phyloP scores from a whole-genome alignment of 2,113 vertebrate species.

The Miniopterus natalensis region DNA sequence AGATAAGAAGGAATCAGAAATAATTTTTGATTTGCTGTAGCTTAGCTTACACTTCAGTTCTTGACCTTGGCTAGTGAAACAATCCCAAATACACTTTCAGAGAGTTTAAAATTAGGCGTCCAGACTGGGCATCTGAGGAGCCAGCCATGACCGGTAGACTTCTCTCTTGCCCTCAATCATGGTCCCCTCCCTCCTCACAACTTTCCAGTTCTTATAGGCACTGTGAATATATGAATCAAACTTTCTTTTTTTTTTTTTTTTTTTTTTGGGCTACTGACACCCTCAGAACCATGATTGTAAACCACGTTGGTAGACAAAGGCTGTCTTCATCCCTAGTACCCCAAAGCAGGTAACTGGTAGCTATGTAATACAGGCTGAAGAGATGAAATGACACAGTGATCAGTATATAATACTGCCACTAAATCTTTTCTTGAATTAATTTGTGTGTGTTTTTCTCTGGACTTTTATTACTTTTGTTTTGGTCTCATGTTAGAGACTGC shows the following conservation, averaged over 20 bases:
- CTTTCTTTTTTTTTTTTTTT: not conserved
- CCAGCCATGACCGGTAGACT: not conserved
- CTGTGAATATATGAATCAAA: not conserved
- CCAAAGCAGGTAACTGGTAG: not conserved
- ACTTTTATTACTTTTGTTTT: not conserved
- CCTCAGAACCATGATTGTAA: not conserved
- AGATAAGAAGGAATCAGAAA: constrained; percentile 28
- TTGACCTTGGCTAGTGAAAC: not conserved
- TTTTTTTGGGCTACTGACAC: not conserved
- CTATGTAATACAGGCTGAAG: not conserved
- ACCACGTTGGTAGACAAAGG: not conserved
- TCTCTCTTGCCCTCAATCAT: constrained; percentile 7
- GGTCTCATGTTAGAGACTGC: not conserved
- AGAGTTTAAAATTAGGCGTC: constrained; percentile 25
- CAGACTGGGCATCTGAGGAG: not conserved
- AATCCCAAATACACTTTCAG: not conserved
- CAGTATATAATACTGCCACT: not conserved
- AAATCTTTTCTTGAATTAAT: constrained; percentile 9
- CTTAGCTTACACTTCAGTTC: not conserved
- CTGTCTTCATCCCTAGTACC: not conserved
- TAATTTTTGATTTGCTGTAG: not conserved
- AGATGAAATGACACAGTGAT: not conserved
- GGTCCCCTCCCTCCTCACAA: not conserved
- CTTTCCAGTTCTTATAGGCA: not conserved
- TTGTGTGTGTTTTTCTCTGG: not conserved